Percentiles rank a stretch among this genome's conserved stretches.
Evolutionary conservation across 2,888 invertebrate species (phyloP).

Genomic region (Hoplodrina ambigua): DNA sequence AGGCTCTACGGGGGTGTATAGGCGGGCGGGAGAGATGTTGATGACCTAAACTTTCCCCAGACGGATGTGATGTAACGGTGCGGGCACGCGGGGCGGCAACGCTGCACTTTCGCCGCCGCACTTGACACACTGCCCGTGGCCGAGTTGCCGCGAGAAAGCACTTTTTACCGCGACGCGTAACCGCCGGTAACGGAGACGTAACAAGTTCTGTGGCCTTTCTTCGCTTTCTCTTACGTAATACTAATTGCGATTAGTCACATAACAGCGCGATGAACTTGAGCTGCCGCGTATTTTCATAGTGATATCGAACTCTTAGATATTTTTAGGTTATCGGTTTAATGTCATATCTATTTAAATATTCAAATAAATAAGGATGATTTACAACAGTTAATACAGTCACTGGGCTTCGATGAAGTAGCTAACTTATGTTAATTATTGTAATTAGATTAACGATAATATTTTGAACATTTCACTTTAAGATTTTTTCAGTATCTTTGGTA

Average conservation of each 20-base stretch:
- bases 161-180: slow-evolving; percentile 88
- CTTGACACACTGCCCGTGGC: slow-evolving; percentile 91
- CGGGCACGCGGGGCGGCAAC: slow-evolving; percentile 81
- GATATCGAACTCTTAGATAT: slow-evolving; percentile 64
- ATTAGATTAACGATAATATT: slow-evolving; percentile 2
- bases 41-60: slow-evolving; percentile 87
- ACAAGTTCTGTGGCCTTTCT: slow-evolving; percentile 86
- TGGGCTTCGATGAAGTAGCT: slow-evolving; percentile 3
- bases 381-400: slow-evolving; percentile 4
- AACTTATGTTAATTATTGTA: neutral
- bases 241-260: slow-evolving; percentile 86
- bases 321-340: slow-evolving; percentile 49
- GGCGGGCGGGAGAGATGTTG: slow-evolving; percentile 74
- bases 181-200: slow-evolving; percentile 83
- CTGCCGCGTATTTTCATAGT: slow-evolving; percentile 58
- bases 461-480: slow-evolving; percentile 8
- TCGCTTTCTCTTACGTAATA: slow-evolving; percentile 89
- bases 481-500: neutral
- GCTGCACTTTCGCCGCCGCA: slow-evolving; percentile 89
- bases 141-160: slow-evolving; percentile 89
- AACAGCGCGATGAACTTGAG: slow-evolving; percentile 85
- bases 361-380: neutral
- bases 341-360: slow-evolving; percentile 20
- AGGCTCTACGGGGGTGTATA: neutral
- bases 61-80: slow-evolving; percentile 87